Percentiles rank a stretch among this genome's conserved stretches.
These are phyloP conservation scores for Hirundo rustica DNA, from an alignment of 2,797 vertebrate species.

Conservation along the genomic window DNA sequence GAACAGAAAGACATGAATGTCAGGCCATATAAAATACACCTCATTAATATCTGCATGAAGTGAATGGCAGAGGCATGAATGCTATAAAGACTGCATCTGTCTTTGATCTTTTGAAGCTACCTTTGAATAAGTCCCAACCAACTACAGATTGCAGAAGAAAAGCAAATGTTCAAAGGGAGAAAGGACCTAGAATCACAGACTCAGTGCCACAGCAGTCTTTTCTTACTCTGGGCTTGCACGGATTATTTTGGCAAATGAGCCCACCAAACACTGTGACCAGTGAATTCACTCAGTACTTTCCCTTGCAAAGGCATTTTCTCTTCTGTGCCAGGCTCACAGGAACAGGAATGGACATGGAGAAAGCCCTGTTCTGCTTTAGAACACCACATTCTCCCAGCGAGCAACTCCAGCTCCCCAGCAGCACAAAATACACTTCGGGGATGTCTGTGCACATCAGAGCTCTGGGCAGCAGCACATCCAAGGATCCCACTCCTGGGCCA, in stretches of 20 bases:
- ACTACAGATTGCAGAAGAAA: slow-evolving; percentile 2
- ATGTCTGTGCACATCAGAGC: not conserved
- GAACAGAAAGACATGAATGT: not conserved
- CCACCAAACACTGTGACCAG: not conserved
- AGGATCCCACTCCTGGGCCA: not conserved
- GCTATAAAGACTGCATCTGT: not conserved
- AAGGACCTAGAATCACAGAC: not conserved
- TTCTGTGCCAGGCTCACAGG: not conserved
- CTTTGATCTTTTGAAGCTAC: slow-evolving; percentile 44
- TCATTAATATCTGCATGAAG: slow-evolving; percentile 22
- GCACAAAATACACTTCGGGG: not conserved
- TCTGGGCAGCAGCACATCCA: not conserved
- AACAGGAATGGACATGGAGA: not conserved
- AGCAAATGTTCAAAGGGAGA: slow-evolving; percentile 4
- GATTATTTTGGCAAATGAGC: not conserved
- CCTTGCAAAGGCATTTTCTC: not conserved
- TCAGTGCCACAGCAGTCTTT: not conserved
- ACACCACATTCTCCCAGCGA: rapidly evolving
- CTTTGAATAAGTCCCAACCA: slow-evolving; percentile 15
- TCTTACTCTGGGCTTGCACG: not conserved
- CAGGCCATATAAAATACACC: not conserved
- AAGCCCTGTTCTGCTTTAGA: not conserved
- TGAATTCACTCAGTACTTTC: not conserved
- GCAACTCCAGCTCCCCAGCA: not conserved
- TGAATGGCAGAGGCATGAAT: not conserved